These are phyloP conservation scores for Abramis brama DNA, from an alignment of 2,113 vertebrate species.

Conservation along the genomic window DNA sequence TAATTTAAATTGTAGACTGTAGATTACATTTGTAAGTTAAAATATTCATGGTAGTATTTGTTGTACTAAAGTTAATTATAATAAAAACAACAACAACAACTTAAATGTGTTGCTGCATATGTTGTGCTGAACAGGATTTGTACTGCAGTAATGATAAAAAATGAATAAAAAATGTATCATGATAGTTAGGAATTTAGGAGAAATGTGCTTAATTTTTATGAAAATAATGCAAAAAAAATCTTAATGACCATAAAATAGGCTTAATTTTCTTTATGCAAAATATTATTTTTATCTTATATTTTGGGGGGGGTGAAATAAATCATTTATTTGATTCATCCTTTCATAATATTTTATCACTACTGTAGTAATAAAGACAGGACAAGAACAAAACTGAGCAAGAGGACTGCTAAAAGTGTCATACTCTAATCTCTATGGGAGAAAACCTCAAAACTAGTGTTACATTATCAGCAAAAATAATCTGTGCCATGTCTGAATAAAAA, in stretches of 20 bases:
- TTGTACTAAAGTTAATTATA: no score
- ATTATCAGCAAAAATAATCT: neutral
- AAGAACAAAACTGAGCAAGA: no score
- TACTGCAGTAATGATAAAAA: no score
- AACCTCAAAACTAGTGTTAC: neutral
- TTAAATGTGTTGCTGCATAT: no score
- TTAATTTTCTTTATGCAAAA: neutral
- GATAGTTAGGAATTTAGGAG: neutral
- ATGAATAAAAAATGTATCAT: neutral
- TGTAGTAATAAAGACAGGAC: neutral
- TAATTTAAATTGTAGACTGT: no score
- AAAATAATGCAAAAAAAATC: neutral
- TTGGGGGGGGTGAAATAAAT: neutral
- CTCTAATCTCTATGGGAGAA: neutral
- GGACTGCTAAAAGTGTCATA: neutral
- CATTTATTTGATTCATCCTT: neutral
- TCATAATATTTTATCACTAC: neutral
- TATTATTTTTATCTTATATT: neutral
- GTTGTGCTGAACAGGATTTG: no score
- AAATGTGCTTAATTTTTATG: neutral
- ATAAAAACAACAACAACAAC: no score
- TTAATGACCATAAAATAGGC: neutral
- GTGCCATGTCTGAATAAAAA: neutral
- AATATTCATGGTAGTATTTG: no score
- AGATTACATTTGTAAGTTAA: no score